These are phyloP conservation scores for Mellilla xanthometata DNA, from an alignment of 2,888 invertebrate species.

Conservation along the genomic window DNA sequence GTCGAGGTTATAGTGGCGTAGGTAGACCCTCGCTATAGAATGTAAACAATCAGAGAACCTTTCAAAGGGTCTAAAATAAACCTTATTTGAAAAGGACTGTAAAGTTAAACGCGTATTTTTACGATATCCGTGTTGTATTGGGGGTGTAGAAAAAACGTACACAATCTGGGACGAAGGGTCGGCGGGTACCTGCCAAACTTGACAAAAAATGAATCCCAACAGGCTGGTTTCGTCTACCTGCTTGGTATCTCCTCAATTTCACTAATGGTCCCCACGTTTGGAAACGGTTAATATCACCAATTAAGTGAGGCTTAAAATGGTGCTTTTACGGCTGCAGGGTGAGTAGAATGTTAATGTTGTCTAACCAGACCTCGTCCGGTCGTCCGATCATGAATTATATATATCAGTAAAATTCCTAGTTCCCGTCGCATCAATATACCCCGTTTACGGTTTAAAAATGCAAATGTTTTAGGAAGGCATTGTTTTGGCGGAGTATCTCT, in stretches of 20 bases:
- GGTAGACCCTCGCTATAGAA: constrained; percentile 21
- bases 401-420: constrained; percentile 52
- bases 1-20: constrained; percentile 8
- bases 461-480: constrained; percentile 59
- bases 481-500: constrained; percentile 61
- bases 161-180: constrained; percentile 59
- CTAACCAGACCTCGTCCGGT: constrained; percentile 48
- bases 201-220: constrained; percentile 64
- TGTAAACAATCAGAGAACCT: constrained; percentile 24
- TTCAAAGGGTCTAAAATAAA: constrained; percentile 26
- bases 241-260: constrained; percentile 61
- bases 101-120: constrained; percentile 29
- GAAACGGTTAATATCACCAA: constrained; percentile 73
- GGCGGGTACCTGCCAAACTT: constrained; percentile 61
- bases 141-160: constrained; percentile 47
- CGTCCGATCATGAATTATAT: constrained; percentile 63
- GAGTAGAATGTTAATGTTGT: constrained; percentile 65
- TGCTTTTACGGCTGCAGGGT: constrained; percentile 58
- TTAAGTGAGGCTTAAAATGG: constrained; percentile 65
- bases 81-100: constrained; percentile 34
- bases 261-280: constrained; percentile 63
- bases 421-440: constrained; percentile 40
- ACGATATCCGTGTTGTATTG: constrained; percentile 40
- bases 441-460: constrained; percentile 52
- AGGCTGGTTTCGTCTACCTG: constrained; percentile 71